These are phyloP conservation scores for Augochlorella aurata DNA, from an alignment of 2,888 invertebrate genomes.

Conservation along the genomic window DNA sequence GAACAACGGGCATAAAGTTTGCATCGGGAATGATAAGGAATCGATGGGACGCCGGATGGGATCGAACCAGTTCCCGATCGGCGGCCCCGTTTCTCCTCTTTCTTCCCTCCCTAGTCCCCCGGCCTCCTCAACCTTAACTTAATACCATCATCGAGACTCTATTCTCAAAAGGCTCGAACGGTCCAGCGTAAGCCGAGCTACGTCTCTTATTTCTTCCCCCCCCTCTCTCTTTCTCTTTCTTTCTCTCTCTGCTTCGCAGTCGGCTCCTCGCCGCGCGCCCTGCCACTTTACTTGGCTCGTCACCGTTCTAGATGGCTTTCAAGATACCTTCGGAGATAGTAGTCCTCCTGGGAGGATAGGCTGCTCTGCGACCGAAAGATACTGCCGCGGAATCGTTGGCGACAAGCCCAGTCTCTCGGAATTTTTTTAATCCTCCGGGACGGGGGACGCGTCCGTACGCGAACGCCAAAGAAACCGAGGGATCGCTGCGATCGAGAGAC, in stretches of 20 bases:
- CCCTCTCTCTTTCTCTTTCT: too few relatives aligned
- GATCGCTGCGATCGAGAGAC: background rate
- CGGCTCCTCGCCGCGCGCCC: background rate
- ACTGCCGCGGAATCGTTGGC: conserved; percentile 33
- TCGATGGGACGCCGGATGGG: conserved; percentile 38
- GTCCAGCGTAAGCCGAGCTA: conserved; percentile 53
- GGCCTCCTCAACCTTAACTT: conserved; percentile 27
- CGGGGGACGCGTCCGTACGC: background rate
- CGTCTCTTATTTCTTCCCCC: conserved; percentile 43
- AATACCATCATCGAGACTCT: conserved; percentile 50
- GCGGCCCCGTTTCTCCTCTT: background rate
- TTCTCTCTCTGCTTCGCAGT: background rate
- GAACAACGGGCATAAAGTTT: conserved; percentile 51
- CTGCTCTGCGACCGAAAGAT: conserved; percentile 43
- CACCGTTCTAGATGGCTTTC: conserved; percentile 56
- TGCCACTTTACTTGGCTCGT: conserved; percentile 56
- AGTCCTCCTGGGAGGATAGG: conserved; percentile 43
- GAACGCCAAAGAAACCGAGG: background rate
- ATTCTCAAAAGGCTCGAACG: conserved; percentile 59
- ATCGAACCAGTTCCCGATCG: conserved; percentile 26
- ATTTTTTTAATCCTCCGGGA: conserved; percentile 59
- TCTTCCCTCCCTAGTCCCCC: background rate
- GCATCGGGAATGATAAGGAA: conserved; percentile 55
- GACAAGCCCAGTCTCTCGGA: conserved; percentile 41
- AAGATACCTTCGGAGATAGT: conserved; percentile 55